A percentile compares a stretch with the other conserved stretches of the same genome.
Evolutionary conservation across 2,888 invertebrate genomes (phyloP).

Genomic region (Branchipolynoe longqiensis): DNA sequence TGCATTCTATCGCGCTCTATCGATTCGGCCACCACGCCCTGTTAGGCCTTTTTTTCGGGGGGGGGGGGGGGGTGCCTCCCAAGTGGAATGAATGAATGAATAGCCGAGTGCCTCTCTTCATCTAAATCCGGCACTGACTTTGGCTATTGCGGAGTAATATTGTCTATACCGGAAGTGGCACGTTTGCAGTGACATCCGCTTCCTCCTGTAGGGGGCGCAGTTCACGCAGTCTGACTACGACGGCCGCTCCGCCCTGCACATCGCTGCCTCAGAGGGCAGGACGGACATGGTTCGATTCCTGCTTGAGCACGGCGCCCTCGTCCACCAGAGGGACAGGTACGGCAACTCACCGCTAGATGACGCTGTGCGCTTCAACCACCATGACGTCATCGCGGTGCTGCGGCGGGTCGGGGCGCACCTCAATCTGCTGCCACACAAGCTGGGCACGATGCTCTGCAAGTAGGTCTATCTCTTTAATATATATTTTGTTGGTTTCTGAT

Average conservation of each 20-base stretch:
- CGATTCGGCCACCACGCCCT: too few species aligned
- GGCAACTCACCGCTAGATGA: conserved; percentile 85
- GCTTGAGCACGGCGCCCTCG: conserved; percentile 90
- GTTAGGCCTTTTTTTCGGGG: too few species aligned
- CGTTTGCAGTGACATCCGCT: too few species aligned
- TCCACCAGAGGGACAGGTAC: conserved; percentile 87
- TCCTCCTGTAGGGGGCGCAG: conserved; percentile 60
- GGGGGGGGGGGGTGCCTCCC: too few species aligned
- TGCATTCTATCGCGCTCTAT: too few species aligned
- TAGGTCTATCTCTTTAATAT: conserved; percentile 69
- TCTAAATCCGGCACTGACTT: too few species aligned
- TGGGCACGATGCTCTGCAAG: conserved; percentile 87
- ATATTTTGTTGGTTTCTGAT: too few species aligned
- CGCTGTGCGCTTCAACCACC: conserved; percentile 83
- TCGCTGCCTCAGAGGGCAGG: conserved; percentile 89
- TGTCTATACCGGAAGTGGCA: too few species aligned
- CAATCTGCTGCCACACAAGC: conserved; percentile 83
- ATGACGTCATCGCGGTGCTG: conserved; percentile 85
- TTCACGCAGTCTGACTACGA: conserved; percentile 85
- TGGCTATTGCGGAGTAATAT: too few species aligned
- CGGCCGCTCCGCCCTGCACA: conserved; percentile 89
- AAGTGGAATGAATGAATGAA: too few species aligned
- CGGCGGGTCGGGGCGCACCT: conserved; percentile 89
- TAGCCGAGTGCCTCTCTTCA: too few species aligned
- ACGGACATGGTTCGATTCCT: conserved; percentile 86